A percentile compares a stretch with the other conserved stretches of the same genome.
Evolutionary conservation across 2,113 vertebrate species (phyloP).

Genomic region (Scomber japonicus): DNA sequence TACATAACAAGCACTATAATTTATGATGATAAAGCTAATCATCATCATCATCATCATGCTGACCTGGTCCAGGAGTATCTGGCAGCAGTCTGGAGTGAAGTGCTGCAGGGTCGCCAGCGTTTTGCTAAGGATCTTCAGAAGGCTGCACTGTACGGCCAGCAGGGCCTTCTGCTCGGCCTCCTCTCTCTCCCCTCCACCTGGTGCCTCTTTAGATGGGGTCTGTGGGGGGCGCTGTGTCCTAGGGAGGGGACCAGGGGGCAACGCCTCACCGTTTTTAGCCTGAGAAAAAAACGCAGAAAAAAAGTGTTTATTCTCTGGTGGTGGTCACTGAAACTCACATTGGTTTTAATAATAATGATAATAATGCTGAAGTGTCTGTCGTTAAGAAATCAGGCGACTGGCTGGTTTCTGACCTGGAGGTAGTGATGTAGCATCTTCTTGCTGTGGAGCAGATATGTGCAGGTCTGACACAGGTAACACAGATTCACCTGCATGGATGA

Average conservation of each 20-base stretch:
- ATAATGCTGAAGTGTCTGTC: no score
- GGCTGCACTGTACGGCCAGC: constrained; percentile 92
- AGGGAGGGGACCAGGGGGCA: constrained; percentile 86
- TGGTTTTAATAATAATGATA: no score
- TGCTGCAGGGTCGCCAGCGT: constrained; percentile 93
- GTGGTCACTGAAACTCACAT: no score
- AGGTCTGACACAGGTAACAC: constrained; percentile 97
- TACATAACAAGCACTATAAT: no score
- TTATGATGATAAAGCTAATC: background rate
- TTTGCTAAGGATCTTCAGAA: constrained; percentile 98
- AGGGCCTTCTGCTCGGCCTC: constrained; percentile 91
- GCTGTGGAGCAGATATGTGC: constrained; percentile 96
- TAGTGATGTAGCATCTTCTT: constrained; percentile 99
- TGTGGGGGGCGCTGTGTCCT: constrained; percentile 84
- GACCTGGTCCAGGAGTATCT: constrained; percentile 97
- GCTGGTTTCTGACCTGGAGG: constrained; percentile 88
- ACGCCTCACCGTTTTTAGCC: constrained; percentile 92
- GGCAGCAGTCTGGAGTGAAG: constrained; percentile 97
- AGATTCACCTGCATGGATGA: constrained; percentile 90
- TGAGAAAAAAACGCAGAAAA: constrained; percentile 50
- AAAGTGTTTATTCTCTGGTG: background rate
- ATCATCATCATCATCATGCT: background rate
- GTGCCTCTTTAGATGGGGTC: constrained; percentile 84
- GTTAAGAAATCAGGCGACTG: background rate
- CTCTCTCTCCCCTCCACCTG: constrained; percentile 85